Evolutionary conservation across 2,888 invertebrate species (phyloP).

Genomic region (Zelleria hepariella): DNA sequence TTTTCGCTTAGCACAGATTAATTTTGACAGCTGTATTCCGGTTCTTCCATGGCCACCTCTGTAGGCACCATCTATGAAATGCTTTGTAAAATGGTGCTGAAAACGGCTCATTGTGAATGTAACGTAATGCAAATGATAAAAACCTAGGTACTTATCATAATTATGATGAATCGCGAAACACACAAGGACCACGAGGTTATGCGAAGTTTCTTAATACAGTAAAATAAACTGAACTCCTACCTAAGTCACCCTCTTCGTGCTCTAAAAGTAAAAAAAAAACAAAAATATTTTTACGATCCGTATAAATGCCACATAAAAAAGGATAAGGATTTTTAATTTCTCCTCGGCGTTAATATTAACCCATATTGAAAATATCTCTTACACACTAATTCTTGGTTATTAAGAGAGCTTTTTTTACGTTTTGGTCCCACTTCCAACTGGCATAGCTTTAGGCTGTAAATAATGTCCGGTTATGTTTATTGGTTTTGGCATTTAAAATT

Average conservation of each 20-base stretch:
- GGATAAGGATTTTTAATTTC: conserved; percentile 67
- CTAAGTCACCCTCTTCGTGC: neutral
- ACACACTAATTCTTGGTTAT: conserved; percentile 62
- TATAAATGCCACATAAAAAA: conserved; percentile 70
- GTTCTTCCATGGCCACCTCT: no score
- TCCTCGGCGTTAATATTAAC: conserved; percentile 66
- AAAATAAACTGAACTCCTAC: neutral
- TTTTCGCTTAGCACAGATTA: no score
- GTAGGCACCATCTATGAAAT: no score
- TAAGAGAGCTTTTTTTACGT: conserved; percentile 51
- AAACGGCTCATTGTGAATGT: no score
- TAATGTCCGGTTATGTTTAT: no score
- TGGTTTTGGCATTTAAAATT: no score
- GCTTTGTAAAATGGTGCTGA: no score
- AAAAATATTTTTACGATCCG: conserved; percentile 51
- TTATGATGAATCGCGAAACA: neutral
- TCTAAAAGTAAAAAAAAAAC: conserved; percentile 50
- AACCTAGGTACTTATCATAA: neutral
- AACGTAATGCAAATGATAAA: no score
- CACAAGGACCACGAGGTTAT: neutral
- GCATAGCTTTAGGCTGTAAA: no score
- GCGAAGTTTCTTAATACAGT: neutral
- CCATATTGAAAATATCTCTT: conserved; percentile 18
- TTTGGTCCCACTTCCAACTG: no score
- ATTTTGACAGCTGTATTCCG: no score